These are phyloP conservation scores for Pristionchus entomophagus DNA, from an alignment of 2,888 invertebrate species.

Conservation along the genomic window DNA sequence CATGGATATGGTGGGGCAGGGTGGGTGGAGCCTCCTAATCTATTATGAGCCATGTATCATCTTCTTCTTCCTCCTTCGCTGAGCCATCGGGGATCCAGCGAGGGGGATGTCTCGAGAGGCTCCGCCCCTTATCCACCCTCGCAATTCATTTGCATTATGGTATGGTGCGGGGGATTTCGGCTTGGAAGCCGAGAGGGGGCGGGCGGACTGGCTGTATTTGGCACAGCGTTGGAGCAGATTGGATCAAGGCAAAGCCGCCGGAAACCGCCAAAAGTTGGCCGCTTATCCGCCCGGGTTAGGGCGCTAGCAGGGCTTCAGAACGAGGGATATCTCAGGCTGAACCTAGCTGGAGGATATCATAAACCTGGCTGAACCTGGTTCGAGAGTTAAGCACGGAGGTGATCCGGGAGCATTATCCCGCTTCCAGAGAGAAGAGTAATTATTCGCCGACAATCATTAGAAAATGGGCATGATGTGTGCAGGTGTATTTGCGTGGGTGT, in stretches of 20 bases:
- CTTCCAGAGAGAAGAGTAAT: neutral
- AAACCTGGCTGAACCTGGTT: too few relatives aligned
- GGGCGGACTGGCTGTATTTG: too few relatives aligned
- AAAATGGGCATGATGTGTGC: neutral
- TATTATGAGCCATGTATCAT: conserved; percentile 17
- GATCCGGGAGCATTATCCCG: neutral
- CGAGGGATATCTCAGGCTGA: too few relatives aligned
- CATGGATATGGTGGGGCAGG: neutral
- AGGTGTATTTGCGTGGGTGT: neutral
- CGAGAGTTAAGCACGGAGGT: neutral
- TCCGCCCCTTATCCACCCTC: conserved; percentile 6
- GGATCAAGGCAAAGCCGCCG: neutral
- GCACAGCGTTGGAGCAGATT: neutral
- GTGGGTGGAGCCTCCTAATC: neutral
- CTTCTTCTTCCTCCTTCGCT: neutral
- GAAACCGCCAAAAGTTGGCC: neutral
- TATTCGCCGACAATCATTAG: neutral
- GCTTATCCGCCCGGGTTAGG: neutral
- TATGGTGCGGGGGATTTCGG: neutral
- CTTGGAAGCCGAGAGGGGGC: neutral
- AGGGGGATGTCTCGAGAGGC: neutral
- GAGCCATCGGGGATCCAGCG: neutral
- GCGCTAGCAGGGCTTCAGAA: neutral
- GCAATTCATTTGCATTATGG: conserved; percentile 1
- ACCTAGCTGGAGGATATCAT: too few relatives aligned